phyloP scores from a whole-genome alignment of 2,797 vertebrate genomes.

The Spea hammondii region DNA sequence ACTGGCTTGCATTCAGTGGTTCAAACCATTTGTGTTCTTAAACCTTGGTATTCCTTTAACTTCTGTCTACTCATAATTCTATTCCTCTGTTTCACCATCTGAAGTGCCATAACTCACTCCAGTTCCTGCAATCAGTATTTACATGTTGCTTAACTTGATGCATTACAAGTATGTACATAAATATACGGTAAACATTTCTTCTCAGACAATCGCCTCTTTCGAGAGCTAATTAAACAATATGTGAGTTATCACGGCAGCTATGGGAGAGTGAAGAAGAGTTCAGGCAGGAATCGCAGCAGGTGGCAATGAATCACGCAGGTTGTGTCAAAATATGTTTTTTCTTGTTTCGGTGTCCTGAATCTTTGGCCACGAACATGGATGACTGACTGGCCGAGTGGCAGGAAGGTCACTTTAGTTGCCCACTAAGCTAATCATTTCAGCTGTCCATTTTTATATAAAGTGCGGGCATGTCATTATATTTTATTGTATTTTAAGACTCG shows the following conservation, averaged over 20 bases:
- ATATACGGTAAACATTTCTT: conserved; percentile 42
- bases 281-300: conserved; percentile 27
- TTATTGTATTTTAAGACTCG: no score
- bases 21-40: not conserved
- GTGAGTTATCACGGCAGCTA: conserved; percentile 40
- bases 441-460: no score
- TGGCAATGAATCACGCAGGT: conserved; percentile 37
- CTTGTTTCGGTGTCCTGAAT: not conserved
- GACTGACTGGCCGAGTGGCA: no score
- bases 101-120: conserved; percentile 12
- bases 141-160: conserved; percentile 38
- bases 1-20: not conserved
- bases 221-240: conserved; percentile 50
- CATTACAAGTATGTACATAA: conserved; percentile 38
- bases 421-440: no score
- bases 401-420: no score
- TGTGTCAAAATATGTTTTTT: conserved; percentile 8
- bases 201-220: conserved; percentile 37
- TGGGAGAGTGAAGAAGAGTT: conserved; percentile 35
- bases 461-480: no score
- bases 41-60: not conserved
- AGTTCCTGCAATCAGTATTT: conserved; percentile 20
- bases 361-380: not conserved
- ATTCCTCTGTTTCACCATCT: not conserved
- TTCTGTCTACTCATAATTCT: not conserved